Evolutionary conservation across 2,797 vertebrate species (phyloP).

Genomic region (Acanthis flammea): DNA sequence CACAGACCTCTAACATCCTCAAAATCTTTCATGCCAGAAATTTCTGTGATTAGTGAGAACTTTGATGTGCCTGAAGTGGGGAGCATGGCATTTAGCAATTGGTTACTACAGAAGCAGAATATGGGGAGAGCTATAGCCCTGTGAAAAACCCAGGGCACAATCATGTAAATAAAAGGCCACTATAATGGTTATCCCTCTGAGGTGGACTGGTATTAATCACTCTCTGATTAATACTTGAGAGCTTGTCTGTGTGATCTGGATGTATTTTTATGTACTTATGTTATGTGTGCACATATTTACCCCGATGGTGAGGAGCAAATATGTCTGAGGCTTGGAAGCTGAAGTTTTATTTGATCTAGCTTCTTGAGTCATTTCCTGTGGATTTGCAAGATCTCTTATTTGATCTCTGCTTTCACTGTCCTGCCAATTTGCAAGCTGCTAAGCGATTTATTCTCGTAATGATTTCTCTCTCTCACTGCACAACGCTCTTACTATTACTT

Average conservation of each 20-base stretch:
- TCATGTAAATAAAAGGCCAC: constrained; percentile 11
- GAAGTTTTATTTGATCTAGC: background rate
- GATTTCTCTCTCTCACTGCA: background rate
- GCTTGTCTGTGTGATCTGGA: background rate
- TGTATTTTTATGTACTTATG: background rate
- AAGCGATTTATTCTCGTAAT: background rate
- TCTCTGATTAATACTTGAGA: background rate
- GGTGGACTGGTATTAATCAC: background rate
- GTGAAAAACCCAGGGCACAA: background rate
- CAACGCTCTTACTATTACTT: background rate
- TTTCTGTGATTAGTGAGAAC: background rate
- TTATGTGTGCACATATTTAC: background rate
- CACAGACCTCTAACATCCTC: background rate
- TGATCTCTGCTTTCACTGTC: constrained; percentile 31
- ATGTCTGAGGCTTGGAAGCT: background rate
- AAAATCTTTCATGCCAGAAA: background rate
- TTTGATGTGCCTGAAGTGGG: background rate
- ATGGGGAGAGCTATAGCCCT: background rate
- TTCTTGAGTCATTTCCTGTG: constrained; percentile 38
- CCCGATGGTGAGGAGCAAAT: background rate
- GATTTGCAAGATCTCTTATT: background rate
- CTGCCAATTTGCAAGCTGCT: background rate
- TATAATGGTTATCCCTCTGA: background rate
- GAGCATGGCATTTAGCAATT: background rate
- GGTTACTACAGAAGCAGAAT: background rate